phyloP scores from a whole-genome alignment of 2,113 vertebrate genomes.

The Poeciliopsis turrubarensis region DNA sequence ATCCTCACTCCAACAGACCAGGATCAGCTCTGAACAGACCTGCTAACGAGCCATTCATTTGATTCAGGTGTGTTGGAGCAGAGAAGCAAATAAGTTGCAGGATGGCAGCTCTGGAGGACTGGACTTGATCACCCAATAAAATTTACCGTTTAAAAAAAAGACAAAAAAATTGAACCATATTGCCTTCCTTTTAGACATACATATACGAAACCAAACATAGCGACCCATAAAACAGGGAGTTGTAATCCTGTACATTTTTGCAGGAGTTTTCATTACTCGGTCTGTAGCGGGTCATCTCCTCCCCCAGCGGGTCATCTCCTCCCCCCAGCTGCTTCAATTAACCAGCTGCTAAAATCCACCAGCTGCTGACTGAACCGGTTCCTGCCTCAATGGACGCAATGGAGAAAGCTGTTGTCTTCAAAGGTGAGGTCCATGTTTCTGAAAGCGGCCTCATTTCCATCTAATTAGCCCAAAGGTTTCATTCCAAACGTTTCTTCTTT shows the following conservation, averaged over 20 bases:
- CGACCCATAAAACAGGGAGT: not conserved
- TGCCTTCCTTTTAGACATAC: not conserved
- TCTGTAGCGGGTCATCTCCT: not conserved
- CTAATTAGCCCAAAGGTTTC: not conserved
- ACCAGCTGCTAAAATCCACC: slow-evolving; percentile 42
- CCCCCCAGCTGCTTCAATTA: slow-evolving; percentile 64
- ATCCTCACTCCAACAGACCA: too few species aligned
- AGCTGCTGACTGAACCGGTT: not conserved
- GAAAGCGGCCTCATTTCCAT: fast-evolving
- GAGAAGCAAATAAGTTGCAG: too few species aligned
- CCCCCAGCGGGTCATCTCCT: not conserved
- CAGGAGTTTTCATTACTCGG: not conserved
- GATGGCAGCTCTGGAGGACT: too few species aligned
- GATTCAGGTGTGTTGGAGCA: too few species aligned
- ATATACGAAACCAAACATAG: too few species aligned
- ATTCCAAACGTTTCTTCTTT: not conserved
- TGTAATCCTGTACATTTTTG: not conserved
- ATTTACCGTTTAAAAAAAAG: too few species aligned
- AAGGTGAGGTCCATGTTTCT: slow-evolving; percentile 36
- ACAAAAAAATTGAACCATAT: not conserved
- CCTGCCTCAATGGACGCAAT: slow-evolving; percentile 23
- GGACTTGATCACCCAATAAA: too few species aligned
- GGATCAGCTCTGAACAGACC: too few species aligned
- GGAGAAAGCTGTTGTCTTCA: slow-evolving; percentile 38
- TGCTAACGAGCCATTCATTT: too few species aligned